Conservation (phyloP, 2,888 invertebrate species). For the Dioctria linearis region DNA sequence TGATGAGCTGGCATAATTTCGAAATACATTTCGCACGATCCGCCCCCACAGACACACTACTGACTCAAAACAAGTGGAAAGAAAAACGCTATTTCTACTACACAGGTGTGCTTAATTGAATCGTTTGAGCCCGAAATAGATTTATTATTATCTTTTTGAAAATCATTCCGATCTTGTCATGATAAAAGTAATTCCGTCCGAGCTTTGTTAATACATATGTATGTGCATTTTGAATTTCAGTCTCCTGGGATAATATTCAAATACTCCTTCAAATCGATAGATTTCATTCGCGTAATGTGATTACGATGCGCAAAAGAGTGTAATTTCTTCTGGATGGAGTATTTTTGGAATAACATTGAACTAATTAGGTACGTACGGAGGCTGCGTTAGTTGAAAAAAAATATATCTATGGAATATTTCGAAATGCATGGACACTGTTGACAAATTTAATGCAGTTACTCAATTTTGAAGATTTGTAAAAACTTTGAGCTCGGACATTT, state of each 20-base stretch:
- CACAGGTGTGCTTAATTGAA: constrained; percentile 37
- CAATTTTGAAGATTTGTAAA: too few relatives aligned
- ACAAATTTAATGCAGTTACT: too few relatives aligned
- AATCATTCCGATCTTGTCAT: background rate
- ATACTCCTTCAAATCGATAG: background rate
- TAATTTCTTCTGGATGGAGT: background rate
- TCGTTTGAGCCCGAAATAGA: constrained; percentile 37
- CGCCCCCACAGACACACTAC: constrained; percentile 22
- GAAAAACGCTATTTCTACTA: background rate
- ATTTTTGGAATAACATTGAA: constrained; percentile 49
- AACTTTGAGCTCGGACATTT: too few relatives aligned
- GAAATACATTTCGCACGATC: background rate
- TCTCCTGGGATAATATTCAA: too few relatives aligned
- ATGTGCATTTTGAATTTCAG: background rate
- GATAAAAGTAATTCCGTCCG: constrained; percentile 31
- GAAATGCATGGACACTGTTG: too few relatives aligned
- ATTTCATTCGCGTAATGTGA: too few relatives aligned
- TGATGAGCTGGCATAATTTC: constrained; percentile 19
- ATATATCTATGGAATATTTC: too few relatives aligned
- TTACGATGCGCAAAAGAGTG: background rate
- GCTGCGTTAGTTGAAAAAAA: too few relatives aligned
- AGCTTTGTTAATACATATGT: constrained; percentile 3
- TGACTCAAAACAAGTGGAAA: background rate
- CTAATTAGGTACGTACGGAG: constrained; percentile 9
- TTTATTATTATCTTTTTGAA: constrained; percentile 21